Conservation (phyloP, 2,888 invertebrate genomes). For the Erebia ligea region DNA sequence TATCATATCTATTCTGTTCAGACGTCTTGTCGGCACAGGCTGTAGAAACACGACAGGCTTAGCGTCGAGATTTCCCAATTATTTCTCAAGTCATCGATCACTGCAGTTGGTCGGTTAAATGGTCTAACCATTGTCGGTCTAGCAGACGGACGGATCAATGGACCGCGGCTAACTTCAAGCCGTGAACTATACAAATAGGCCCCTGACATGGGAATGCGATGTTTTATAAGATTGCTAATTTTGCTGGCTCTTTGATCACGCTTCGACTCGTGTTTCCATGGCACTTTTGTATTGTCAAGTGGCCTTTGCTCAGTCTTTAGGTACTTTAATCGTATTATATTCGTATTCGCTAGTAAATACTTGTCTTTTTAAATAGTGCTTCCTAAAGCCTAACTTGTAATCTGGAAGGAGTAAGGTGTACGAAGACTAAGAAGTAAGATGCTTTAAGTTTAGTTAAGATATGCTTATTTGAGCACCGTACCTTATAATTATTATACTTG, state of each 20-base stretch:
- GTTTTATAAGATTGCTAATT: constrained; percentile 41
- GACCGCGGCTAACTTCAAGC: constrained; percentile 66
- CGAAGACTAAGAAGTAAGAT: no score
- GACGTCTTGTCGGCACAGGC: neutral
- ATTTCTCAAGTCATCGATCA: constrained; percentile 56
- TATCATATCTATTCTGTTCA: neutral
- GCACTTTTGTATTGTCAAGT: constrained; percentile 37
- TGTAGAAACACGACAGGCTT: constrained; percentile 23
- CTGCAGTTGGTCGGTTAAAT: constrained; percentile 37
- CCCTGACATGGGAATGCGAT: constrained; percentile 48
- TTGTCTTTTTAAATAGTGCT: no score
- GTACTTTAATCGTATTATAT: neutral
- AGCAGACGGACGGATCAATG: constrained; percentile 73
- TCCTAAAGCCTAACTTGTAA: no score
- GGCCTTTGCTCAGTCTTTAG: constrained; percentile 4
- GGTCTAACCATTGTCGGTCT: constrained; percentile 63
- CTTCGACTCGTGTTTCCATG: constrained; percentile 28
- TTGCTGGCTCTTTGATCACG: constrained; percentile 39
- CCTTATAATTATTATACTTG: no score
- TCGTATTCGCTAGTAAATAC: neutral
- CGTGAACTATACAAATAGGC: constrained; percentile 74
- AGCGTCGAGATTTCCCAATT: constrained; percentile 47
- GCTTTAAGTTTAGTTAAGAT: no score
- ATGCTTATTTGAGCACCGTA: no score
- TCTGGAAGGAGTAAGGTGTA: no score